Base-by-base conservation (phyloP, 2,113 vertebrate species). In the Agapornis roseicollis region DNA sequence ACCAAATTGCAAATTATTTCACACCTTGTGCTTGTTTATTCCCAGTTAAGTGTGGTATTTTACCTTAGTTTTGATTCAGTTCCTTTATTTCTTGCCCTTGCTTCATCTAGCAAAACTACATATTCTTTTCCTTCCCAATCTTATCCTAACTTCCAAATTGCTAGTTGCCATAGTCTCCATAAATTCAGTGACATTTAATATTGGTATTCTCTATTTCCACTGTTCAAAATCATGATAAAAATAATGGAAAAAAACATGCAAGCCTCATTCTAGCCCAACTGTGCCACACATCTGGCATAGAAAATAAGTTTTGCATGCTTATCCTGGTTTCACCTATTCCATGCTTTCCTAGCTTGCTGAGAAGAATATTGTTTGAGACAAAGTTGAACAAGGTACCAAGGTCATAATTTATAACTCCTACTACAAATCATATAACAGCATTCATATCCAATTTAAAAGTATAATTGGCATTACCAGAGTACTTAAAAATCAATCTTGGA, bases 401-500 rank as follows among this genome's bases (percentile, higher is more conserved):
- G 53, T 72, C 68, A 89, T 7, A 73, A 93, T 73, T 83, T 91
- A 33, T 56, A 77, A 61, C 17, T 86, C 53, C 31, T n/a, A 52
- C 35, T 73, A 23, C 19, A 74, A 82, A 31, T 46, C 61, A 79
- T 53, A 33, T 19, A 85, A 81, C 14, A 91, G 61, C 15, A 71
- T 7, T 88, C 22, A 49, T 64, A 87, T 6, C 11, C 15, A 47
- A 86, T 80, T 89, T 70, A 80, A 61, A 93, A 89, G 33, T 80
- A 29, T 65, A 89, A 84, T 56, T 80, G 44, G 29, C 23, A 73
- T 80, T 94, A 37, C 28, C 16, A 46, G 5, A 66, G 37, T 23
- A 74, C 46, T 81, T 89, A 66, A 81, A 25, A 89, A 89, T 78
- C 41, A 66, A 27, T 66, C 78, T 53, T 81, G 50, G n/a, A 78